Evolutionary conservation across 1,140 invertebrate species (phyloP), one percentile per base, ranked within the genome.

Genomic region (Tetranychus cinnabarinus): DNA sequence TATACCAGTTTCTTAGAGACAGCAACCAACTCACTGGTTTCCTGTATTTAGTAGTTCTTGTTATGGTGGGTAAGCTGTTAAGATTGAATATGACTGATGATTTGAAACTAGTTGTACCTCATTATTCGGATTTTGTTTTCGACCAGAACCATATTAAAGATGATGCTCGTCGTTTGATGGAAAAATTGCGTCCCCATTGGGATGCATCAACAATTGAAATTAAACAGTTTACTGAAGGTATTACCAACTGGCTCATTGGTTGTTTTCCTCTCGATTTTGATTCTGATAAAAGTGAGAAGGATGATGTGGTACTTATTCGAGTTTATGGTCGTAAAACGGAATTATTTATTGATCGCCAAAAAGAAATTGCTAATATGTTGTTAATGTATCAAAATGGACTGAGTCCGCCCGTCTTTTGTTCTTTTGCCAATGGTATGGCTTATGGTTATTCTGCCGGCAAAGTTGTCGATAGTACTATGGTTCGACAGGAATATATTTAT

Each of bases 321-420:
- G 79, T 97, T 63, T 97, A 95, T 78, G 92, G 92, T 8, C 79
- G 86, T 64, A 90, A 90, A 71, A 93, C 91, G 1, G 89, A 95
- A 72, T 74, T 88, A 63, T 78, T 97, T 61, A 93, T 97, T 69
- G 85, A 97, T 74, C 77, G 91, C 68, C 79, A 83, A 69, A 80
- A 81, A 62, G 89, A 93, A 68, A 81, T 81, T 52, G 77, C 71
- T 66, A 83, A 81, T 66, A 82, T 84, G 67, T 68, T 74, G 72
- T 80, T 82, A 72, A 68, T 92, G 64, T 80, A 84, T 68, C 77
- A 78, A 67, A 77, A 79, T 64, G 85, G 83, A 13, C 78, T 86
- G 64, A 86, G 87, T 64, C 85, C 90, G 59, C 78, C 81, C 58
- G 74, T 97, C 46, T 91, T 89, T 76, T 88, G 86, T 50, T 82